These are phyloP conservation scores for Crocodylus rhombifer DNA, from an alignment of 2,797 vertebrate species.

Conservation along the genomic window DNA sequence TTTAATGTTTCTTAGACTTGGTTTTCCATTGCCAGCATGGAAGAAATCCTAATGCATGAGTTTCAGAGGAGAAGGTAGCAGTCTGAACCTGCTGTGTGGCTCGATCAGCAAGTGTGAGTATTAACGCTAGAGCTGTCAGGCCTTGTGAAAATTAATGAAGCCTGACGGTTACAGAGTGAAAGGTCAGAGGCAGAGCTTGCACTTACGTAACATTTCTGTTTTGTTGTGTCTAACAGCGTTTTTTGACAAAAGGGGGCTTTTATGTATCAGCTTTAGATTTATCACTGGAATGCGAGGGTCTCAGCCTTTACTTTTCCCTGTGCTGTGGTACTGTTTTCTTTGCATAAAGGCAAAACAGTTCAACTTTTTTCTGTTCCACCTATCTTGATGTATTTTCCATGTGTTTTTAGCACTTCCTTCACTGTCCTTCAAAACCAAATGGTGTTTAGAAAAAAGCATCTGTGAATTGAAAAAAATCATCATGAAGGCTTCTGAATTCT, in stretches of 20 bases:
- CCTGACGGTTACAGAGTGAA: slow-evolving; percentile 83
- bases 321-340: slow-evolving; percentile 68
- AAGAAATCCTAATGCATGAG: slow-evolving; percentile 85
- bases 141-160: slow-evolving; percentile 84
- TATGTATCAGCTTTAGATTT: slow-evolving; percentile 72
- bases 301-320: slow-evolving; percentile 72
- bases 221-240: slow-evolving; percentile 81
- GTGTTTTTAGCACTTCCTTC: slow-evolving; percentile 22
- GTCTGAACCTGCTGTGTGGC: slow-evolving; percentile 85
- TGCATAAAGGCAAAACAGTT: slow-evolving; percentile 75
- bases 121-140: slow-evolving; percentile 84
- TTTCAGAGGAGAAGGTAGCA: slow-evolving; percentile 86
- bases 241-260: slow-evolving; percentile 77
- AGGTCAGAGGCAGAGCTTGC: slow-evolving; percentile 83
- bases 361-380: slow-evolving; percentile 28
- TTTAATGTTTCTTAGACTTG: slow-evolving; percentile 87
- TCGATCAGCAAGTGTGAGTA: slow-evolving; percentile 87
- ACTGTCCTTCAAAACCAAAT: neutral
- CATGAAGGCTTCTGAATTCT: neutral
- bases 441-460: neutral
- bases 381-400: slow-evolving; percentile 6
- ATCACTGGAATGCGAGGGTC: slow-evolving; percentile 70
- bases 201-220: slow-evolving; percentile 80
- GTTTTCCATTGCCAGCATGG: slow-evolving; percentile 87
- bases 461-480: neutral